phyloP scores from a whole-genome alignment of 2,888 invertebrate genomes.

The Furcula furcula region DNA sequence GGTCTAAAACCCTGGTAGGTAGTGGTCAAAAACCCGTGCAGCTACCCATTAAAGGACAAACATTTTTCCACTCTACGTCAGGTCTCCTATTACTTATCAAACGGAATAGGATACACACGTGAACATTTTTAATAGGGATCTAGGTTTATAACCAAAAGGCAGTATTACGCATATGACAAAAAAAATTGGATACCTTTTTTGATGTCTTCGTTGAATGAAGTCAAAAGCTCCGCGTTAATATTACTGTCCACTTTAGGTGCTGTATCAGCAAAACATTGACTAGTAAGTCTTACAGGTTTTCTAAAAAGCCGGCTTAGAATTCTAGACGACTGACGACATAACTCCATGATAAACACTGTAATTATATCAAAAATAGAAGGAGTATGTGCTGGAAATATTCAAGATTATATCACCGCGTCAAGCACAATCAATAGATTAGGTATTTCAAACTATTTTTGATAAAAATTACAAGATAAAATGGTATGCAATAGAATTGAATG shows the following conservation, averaged over 20 bases:
- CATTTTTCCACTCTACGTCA: no score
- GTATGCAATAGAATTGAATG: conserved; percentile 10
- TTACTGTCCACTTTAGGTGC: conserved; percentile 61
- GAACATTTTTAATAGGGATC: no score
- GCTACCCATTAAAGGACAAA: no score
- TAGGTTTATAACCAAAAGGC: no score
- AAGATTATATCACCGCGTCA: no score
- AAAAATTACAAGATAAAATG: conserved; percentile 1
- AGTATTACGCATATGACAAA: not conserved
- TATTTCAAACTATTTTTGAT: no score
- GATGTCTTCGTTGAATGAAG: conserved; percentile 59
- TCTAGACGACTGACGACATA: conserved; percentile 48
- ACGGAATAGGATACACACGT: no score
- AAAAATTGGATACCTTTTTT: conserved; percentile 44
- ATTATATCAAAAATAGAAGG: not conserved
- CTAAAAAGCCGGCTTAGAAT: conserved; percentile 62
- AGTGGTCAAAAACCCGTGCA: no score
- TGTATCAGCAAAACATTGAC: conserved; percentile 47
- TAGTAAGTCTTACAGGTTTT: conserved; percentile 45
- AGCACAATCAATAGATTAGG: no score
- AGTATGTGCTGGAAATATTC: no score
- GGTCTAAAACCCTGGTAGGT: no score
- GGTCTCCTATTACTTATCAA: no score
- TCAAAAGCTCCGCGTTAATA: conserved; percentile 52
- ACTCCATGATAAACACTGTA: conserved; percentile 55